These are phyloP conservation scores for Odontocerum albicorne DNA, from an alignment of 2,888 invertebrate species.

Conservation along the genomic window DNA sequence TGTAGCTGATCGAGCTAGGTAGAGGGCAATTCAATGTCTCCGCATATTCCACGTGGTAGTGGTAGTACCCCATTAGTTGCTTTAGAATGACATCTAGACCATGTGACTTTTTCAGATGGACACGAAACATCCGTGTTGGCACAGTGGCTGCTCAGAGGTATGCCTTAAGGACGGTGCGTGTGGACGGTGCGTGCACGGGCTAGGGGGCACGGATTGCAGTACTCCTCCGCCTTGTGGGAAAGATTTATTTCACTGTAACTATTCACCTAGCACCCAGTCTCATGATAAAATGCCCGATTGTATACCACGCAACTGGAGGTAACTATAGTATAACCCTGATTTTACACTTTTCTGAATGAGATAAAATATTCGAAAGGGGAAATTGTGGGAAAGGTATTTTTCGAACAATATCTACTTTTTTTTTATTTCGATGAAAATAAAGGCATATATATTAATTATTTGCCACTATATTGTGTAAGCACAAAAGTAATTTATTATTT, in stretches of 20 bases:
- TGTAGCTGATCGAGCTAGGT: too few species aligned
- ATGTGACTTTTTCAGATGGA: constrained; percentile 59
- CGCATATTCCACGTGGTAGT: too few species aligned
- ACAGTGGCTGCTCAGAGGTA: constrained; percentile 44
- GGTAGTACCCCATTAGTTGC: neutral
- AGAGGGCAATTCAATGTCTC: too few species aligned
- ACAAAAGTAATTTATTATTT: too few species aligned
- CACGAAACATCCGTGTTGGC: constrained; percentile 51
- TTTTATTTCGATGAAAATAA: too few species aligned
- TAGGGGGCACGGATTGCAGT: constrained; percentile 58
- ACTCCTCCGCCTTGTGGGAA: constrained; percentile 69
- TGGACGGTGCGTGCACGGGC: constrained; percentile 76
- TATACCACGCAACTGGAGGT: constrained; percentile 68
- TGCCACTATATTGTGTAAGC: too few species aligned
- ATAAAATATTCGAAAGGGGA: too few species aligned
- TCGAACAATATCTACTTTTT: too few species aligned
- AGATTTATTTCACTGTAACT: constrained; percentile 71
- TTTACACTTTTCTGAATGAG: too few species aligned
- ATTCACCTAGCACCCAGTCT: constrained; percentile 45
- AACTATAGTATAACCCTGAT: too few species aligned
- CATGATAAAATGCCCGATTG: constrained; percentile 69
- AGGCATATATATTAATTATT: too few species aligned
- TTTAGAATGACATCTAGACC: neutral
- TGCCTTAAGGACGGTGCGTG: constrained; percentile 61
- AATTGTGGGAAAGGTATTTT: too few species aligned